These are phyloP conservation scores for Platalea minor DNA, from an alignment of 2,797 vertebrate genomes.

Conservation along the genomic window DNA sequence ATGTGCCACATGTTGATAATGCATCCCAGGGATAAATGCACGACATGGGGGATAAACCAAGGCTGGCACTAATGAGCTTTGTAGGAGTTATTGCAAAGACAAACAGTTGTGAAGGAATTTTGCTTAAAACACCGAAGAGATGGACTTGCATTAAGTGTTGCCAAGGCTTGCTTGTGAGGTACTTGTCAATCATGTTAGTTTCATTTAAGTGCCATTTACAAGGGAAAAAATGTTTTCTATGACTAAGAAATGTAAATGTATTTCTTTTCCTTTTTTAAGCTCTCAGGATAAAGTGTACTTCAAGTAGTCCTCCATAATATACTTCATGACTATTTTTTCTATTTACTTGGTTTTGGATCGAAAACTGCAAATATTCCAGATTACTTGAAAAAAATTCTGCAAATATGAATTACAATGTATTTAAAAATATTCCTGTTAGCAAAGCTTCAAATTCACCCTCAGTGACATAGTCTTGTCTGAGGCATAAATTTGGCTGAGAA, in stretches of 20 bases:
- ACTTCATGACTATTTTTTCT: not conserved
- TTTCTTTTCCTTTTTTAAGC: constrained; percentile 38
- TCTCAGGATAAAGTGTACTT: constrained; percentile 20
- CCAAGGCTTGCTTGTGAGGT: constrained; percentile 69
- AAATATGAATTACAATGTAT: not conserved
- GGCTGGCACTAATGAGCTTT: constrained; percentile 80
- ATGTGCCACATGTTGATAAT: constrained; percentile 94
- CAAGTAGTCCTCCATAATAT: not conserved
- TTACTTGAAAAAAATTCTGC: not conserved
- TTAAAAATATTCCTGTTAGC: not conserved
- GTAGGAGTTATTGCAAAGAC: constrained; percentile 84
- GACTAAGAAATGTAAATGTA: constrained; percentile 26
- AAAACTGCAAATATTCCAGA: not conserved
- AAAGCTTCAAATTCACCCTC: not conserved
- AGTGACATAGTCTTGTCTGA: not conserved
- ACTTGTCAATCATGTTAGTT: constrained; percentile 72
- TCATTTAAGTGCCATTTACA: constrained; percentile 62
- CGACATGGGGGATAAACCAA: constrained; percentile 71
- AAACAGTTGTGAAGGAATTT: constrained; percentile 86
- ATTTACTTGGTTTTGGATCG: not conserved
- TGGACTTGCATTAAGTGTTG: constrained; percentile 70
- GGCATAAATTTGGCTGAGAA: not conserved
- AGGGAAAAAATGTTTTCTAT: constrained; percentile 32
- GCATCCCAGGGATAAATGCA: constrained; percentile 79
- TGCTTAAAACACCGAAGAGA: constrained; percentile 76